These are phyloP conservation scores for Eulemur rufifrons DNA, from an alignment of 2,113 vertebrate genomes.

Conservation along the genomic window DNA sequence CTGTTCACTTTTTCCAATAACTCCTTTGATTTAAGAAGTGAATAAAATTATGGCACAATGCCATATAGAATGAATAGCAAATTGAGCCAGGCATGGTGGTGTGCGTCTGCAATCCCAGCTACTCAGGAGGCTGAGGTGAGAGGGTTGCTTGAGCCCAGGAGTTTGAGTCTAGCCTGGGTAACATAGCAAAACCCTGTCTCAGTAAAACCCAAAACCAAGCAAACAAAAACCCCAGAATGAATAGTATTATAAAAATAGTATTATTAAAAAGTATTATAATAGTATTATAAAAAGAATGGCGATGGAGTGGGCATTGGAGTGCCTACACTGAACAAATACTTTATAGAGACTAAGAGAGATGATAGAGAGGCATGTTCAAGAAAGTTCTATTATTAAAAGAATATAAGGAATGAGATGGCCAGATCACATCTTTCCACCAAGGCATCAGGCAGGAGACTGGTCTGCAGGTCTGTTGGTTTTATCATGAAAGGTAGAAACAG, in stretches of 20 bases:
- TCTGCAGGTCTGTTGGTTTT: background rate
- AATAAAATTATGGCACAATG: constrained; percentile 7
- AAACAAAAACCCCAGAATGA: background rate
- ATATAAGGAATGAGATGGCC: constrained; percentile 46
- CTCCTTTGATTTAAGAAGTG: constrained; percentile 42
- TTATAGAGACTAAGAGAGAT: background rate
- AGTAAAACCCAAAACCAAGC: too few relatives aligned
- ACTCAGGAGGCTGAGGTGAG: too few relatives aligned
- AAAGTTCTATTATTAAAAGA: constrained; percentile 63
- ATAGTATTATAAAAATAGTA: background rate
- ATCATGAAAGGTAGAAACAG: background rate
- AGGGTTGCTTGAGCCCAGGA: too few relatives aligned
- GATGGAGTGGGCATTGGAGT: background rate
- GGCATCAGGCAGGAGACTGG: background rate
- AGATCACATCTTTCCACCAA: background rate
- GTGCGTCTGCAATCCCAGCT: too few relatives aligned
- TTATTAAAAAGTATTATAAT: too few relatives aligned
- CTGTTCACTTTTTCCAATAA: constrained; percentile 26
- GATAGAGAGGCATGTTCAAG: constrained; percentile 54
- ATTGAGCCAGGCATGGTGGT: too few relatives aligned
- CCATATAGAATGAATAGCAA: background rate
- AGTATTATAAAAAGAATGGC: too few relatives aligned
- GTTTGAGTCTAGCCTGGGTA: too few relatives aligned
- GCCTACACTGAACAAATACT: background rate
- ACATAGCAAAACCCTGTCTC: too few relatives aligned